Evolutionary conservation across 2,888 invertebrate genomes (phyloP).

Genomic region (Caenorhabditis parvicauda): DNA sequence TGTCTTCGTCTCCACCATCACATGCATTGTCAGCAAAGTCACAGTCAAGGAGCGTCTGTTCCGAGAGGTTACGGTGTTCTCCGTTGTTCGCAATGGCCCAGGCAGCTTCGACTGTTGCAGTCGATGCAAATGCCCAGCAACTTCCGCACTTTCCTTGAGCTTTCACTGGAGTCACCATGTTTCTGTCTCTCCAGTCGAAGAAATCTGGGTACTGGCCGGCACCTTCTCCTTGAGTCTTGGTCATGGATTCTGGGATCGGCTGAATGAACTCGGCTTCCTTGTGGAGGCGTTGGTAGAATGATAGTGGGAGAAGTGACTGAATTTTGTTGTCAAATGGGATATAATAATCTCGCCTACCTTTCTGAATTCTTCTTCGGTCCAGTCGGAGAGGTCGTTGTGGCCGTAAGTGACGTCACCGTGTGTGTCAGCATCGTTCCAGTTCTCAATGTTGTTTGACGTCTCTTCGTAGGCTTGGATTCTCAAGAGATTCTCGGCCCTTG

Average conservation of each 20-base stretch:
- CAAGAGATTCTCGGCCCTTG: neutral
- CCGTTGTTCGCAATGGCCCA: slow-evolving; percentile 54
- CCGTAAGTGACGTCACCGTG: slow-evolving; percentile 40
- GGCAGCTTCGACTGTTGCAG: slow-evolving; percentile 59
- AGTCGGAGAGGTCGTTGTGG: slow-evolving; percentile 55
- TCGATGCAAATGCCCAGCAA: slow-evolving; percentile 62
- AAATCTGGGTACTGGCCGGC: slow-evolving; percentile 37
- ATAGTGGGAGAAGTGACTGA: slow-evolving; percentile 50
- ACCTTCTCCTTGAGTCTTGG: slow-evolving; percentile 13
- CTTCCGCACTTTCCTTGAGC: slow-evolving; percentile 60
- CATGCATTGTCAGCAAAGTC: slow-evolving; percentile 65
- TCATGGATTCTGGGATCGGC: slow-evolving; percentile 26
- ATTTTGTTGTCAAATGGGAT: neutral
- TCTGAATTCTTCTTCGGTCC: slow-evolving; percentile 56
- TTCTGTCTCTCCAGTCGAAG: slow-evolving; percentile 59
- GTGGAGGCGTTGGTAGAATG: slow-evolving; percentile 45
- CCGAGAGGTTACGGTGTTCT: slow-evolving; percentile 41
- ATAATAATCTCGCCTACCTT: too few relatives aligned
- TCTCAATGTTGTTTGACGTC: slow-evolving; percentile 13
- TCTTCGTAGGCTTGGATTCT: slow-evolving; percentile 9
- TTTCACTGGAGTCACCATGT: slow-evolving; percentile 60
- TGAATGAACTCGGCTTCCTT: slow-evolving; percentile 49
- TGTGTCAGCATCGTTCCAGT: slow-evolving; percentile 19
- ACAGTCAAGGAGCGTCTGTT: slow-evolving; percentile 60
- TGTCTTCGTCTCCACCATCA: slow-evolving; percentile 66